Conservation (phyloP, 2,113 vertebrate species). For the Malurus alboscapulatus region DNA sequence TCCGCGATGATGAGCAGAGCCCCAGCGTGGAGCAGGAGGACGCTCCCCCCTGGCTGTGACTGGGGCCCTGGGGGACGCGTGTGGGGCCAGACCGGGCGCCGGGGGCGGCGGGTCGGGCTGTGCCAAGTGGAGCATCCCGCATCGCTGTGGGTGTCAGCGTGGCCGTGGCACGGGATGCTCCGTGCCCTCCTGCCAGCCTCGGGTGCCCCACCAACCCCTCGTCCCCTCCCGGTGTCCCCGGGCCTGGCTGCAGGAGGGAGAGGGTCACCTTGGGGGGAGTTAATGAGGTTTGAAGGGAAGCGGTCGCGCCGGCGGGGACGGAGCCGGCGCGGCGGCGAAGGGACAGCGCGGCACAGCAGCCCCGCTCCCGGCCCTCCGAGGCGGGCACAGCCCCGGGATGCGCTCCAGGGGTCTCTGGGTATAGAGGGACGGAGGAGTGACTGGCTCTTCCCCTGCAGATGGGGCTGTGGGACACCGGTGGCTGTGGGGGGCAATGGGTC, state of each 20-base stretch:
- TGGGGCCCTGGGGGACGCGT: accelerated
- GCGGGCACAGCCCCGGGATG: neutral
- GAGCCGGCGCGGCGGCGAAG: neutral
- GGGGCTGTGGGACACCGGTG: neutral
- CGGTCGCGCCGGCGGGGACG: neutral
- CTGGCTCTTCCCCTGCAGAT: neutral
- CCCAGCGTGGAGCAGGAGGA: neutral
- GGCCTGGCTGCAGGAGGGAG: constrained; percentile 21
- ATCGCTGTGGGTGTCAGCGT: accelerated
- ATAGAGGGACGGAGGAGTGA: accelerated
- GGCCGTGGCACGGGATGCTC: neutral
- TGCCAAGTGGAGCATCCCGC: accelerated
- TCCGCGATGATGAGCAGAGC: neutral
- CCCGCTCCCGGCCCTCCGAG: neutral
- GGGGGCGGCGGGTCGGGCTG: accelerated
- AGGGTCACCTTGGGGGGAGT: constrained; percentile 65
- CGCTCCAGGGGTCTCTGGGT: accelerated
- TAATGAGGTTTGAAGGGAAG: constrained; percentile 65
- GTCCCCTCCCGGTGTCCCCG: neutral
- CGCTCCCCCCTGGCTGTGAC: neutral
- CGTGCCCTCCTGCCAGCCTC: accelerated
- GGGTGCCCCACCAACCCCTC: neutral
- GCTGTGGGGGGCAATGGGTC: neutral
- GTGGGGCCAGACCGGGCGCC: neutral
- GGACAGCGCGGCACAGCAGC: neutral